phyloP scores from a whole-genome alignment of 2,797 vertebrate species.

The Myotis planiceps region DNA sequence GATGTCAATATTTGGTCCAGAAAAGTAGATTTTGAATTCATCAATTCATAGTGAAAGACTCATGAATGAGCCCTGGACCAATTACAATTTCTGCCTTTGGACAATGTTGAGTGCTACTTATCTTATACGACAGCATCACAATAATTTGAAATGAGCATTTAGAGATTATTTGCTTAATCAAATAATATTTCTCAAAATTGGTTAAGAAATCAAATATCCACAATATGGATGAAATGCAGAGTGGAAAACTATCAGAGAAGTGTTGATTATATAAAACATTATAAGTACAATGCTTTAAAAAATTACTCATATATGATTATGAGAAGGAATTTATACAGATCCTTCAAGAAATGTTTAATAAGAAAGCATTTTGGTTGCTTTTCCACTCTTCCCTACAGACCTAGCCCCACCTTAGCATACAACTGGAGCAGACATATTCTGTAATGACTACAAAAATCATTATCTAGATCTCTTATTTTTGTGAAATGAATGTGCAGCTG shows the following conservation, averaged over 20 bases:
- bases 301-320: neutral
- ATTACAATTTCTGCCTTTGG: neutral
- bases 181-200: neutral
- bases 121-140: neutral
- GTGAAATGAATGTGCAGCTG: neutral
- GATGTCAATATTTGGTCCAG: neutral
- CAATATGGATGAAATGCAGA: neutral
- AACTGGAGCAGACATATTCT: neutral
- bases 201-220: neutral
- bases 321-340: neutral
- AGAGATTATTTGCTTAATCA: neutral
- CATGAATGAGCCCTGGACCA: neutral
- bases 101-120: neutral
- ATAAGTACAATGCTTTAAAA: neutral
- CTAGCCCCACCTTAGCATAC: neutral
- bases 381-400: neutral
- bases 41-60: neutral
- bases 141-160: neutral
- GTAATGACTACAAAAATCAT: neutral
- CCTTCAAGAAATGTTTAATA: neutral
- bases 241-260: neutral
- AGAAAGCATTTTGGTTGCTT: neutral
- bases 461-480: neutral
- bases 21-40: neutral
- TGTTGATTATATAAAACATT: neutral